These are phyloP conservation scores for Abrostola tripartita DNA, from an alignment of 2,888 invertebrate genomes.

Conservation along the genomic window DNA sequence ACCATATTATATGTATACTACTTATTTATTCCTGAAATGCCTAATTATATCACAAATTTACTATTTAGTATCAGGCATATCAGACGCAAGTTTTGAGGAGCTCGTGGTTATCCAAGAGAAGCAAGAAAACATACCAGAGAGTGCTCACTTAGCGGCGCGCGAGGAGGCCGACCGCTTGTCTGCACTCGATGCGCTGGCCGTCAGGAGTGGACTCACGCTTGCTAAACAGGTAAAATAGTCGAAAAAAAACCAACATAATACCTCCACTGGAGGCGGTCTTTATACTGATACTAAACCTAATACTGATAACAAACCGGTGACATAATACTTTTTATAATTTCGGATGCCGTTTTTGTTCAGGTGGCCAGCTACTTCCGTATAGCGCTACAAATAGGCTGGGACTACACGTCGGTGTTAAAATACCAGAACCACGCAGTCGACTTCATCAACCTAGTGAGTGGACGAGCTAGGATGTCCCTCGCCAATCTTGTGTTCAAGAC, in stretches of 20 bases:
- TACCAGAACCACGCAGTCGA: conserved; percentile 81
- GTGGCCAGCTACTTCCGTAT: conserved; percentile 82
- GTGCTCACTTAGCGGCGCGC: conserved; percentile 77
- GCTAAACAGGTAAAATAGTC: conserved; percentile 75
- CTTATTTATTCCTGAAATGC: neutral
- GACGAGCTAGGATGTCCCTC: conserved; percentile 80
- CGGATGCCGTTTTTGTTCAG: conserved; percentile 50
- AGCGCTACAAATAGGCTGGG: conserved; percentile 84
- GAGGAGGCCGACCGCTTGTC: conserved; percentile 82
- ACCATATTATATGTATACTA: neutral
- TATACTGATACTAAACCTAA: too few species aligned
- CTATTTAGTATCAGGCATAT: conserved; percentile 77
- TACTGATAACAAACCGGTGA: too few species aligned
- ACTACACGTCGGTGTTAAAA: conserved; percentile 81
- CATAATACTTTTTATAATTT: conserved; percentile 1
- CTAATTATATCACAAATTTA: neutral
- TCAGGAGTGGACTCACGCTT: conserved; percentile 74
- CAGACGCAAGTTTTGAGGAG: conserved; percentile 84
- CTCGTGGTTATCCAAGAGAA: conserved; percentile 82
- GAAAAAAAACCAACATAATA: too few species aligned
- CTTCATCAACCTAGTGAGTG: conserved; percentile 83
- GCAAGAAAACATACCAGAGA: conserved; percentile 72
- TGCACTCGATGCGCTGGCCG: conserved; percentile 80
- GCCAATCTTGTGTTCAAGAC: conserved; percentile 85
- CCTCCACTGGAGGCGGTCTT: too few species aligned